Conservation (phyloP, 2,888 invertebrate species). For the Cordylochernes scorpioides region DNA sequence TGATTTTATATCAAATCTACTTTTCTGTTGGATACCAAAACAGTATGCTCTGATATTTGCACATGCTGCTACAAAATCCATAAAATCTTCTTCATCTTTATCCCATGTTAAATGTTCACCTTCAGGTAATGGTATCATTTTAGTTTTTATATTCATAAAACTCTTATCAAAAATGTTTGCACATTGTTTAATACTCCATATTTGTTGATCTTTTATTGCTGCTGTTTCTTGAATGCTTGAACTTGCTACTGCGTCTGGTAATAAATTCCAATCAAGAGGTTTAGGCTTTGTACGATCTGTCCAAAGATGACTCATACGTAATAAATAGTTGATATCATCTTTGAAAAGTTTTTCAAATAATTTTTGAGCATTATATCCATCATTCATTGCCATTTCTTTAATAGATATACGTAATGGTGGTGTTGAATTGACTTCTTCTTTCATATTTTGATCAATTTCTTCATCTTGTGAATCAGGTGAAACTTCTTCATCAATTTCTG, state of each 20-base stretch:
- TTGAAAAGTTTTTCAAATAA: no score
- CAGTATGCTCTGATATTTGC: slow-evolving; percentile 73
- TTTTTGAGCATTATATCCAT: no score
- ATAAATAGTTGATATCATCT: slow-evolving; percentile 76
- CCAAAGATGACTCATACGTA: slow-evolving; percentile 88
- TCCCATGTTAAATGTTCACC: slow-evolving; percentile 71
- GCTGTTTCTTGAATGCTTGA: slow-evolving; percentile 21
- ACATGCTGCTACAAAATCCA: slow-evolving; percentile 89
- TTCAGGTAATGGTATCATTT: slow-evolving; percentile 19
- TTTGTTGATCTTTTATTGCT: slow-evolving; percentile 40
- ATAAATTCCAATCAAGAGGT: slow-evolving; percentile 37
- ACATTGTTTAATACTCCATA: slow-evolving; percentile 54
- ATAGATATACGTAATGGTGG: no score
- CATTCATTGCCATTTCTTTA: no score
- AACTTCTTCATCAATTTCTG: slow-evolving; percentile 86
- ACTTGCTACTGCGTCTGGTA: slow-evolving; percentile 11
- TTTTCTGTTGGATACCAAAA: slow-evolving; percentile 61
- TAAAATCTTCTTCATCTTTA: slow-evolving; percentile 70
- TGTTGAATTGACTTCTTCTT: no score
- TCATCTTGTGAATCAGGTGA: no score
- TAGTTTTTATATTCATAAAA: slow-evolving; percentile 30
- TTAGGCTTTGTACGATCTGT: slow-evolving; percentile 52
- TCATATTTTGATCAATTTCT: no score
- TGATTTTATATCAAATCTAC: slow-evolving; percentile 80
- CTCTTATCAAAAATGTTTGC: slow-evolving; percentile 39